These are phyloP conservation scores for Meleagris gallopavo DNA, from an alignment of 2,113 vertebrate species.

Conservation along the genomic window DNA sequence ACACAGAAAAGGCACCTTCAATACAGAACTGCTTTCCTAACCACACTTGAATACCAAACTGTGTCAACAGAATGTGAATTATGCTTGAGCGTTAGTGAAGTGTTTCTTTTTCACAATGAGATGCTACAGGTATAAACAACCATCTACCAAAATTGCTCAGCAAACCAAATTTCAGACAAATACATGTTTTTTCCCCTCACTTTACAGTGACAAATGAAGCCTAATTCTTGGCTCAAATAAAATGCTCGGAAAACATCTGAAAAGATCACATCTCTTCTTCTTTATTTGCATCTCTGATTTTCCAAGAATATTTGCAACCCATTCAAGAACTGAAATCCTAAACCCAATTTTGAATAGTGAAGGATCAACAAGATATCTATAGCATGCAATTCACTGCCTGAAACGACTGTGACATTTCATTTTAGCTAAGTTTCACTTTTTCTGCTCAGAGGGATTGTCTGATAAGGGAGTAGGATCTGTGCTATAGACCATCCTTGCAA, in stretches of 20 bases:
- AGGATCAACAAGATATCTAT: not conserved
- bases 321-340: not conserved
- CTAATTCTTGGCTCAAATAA: not conserved
- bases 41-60: not conserved
- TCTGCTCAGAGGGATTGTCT: not conserved
- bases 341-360: not conserved
- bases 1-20: not conserved
- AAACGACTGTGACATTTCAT: constrained; percentile 1
- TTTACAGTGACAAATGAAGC: not conserved
- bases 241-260: not conserved
- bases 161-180: not conserved
- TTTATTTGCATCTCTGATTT: not conserved
- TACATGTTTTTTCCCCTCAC: not conserved
- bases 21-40: not conserved
- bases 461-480: not conserved
- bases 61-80: not conserved
- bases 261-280: not conserved
- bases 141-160: fast-evolving
- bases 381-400: not conserved
- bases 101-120: fast-evolving
- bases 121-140: not conserved
- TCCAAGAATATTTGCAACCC: not conserved
- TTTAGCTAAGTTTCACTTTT: constrained; percentile 20
- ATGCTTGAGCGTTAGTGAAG: not conserved
- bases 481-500: not conserved